Evolutionary conservation across 2,888 invertebrate species (phyloP), one percentile per base, ranked within the genome.

Genomic region (Caenorhabditis drosophilae): DNA sequence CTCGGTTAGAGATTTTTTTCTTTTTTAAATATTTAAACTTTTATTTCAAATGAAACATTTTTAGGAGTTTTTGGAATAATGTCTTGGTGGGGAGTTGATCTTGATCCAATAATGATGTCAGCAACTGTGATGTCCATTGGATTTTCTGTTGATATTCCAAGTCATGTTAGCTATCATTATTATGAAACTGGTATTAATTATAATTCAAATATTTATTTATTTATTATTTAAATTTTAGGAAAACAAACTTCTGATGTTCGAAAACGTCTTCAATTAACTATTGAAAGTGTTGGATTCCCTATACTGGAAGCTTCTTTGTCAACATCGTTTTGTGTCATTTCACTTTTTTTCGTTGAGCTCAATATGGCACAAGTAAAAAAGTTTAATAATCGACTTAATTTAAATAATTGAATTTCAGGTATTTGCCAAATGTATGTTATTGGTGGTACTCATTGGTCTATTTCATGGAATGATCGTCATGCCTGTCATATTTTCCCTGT

Each of bases 91-190:
- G 80, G 80, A 16, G 76, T 77, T 1, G 77, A 79, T 38, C 53
- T 82, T 23, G 82, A 82, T 59, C 82, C 82, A 27, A 79, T 82
- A 38, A 70, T 79, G 56, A 80, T 81, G 80, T 73, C 76, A 12
- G 75, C 81, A 0, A 74, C 74, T 7, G 78, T 81, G 2, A 81
- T 81, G 81, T 74, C 73, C 6, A 81, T 81, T 36, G 82, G 82
- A n/a, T 82, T 82, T 60, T 72, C 76, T 7, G 81, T 81, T 11
- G 82, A 82, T 59, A 81, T 82, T 20, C 82, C 82, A 4, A 80
- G 80, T 3, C 82, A 82, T 44, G 79, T 82, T 53, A 74, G 78
- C 23, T 82, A 79, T 62, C 82, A 82, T 47, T 82, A 73, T 51
- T 77, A 77, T 52, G 75, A 78, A 44, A 77, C 81, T 20, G 71